Evolutionary conservation across 2,797 vertebrate genomes (phyloP), one percentile per base, ranked within the genome.

Genomic region (Eidolon dupreanum): DNA sequence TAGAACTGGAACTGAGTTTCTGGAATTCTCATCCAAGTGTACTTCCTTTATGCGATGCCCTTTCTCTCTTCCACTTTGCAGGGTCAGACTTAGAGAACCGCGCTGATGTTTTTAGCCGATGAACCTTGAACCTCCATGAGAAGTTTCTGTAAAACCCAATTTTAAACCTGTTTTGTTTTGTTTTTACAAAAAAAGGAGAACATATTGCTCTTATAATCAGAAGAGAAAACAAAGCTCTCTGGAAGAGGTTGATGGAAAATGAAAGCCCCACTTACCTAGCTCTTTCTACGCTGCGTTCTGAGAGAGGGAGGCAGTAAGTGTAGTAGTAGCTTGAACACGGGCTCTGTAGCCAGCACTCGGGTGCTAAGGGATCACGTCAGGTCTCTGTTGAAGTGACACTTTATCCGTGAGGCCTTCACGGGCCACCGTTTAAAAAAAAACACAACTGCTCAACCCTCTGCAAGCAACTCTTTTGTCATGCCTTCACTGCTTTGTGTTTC

Each of bases 231-330:
- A 57, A 65, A 85, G 22, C 8, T 33, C 33, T 31, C 41, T 59
- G 33, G 38, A 74, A 65, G 77, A 87, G 36, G 4, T 57, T 31
- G 22, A 33, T 31, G 49, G 71, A 13, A 49, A 59, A 74, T 63
- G 22, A 17, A 10, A 65, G 59, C 46, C 55, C 17, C 38, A 15
- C 66, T 38, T 38, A 3, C 33, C 19, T 31, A 0, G 20, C 43
- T 26, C 55, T 28, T 82, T 43, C 4, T 5, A 0, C 6, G 0
- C 2, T 2, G 57, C 0, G 0, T 43, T 53, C 1, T 3, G 2
- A 24, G 5, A 9, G 28, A 38, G 33, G 33, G 33, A 51, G 41
- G 19, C 5, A 4, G 68, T 4, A 4, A 12, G 22, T 10, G 7
- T 1, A 5, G 6, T 9, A 31, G 9, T 9, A 31, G 5, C 17